Percentiles rank a stretch among this genome's conserved stretches.
These are phyloP conservation scores for Erebia aethiops DNA, from an alignment of 2,888 invertebrate genomes.

Conservation along the genomic window DNA sequence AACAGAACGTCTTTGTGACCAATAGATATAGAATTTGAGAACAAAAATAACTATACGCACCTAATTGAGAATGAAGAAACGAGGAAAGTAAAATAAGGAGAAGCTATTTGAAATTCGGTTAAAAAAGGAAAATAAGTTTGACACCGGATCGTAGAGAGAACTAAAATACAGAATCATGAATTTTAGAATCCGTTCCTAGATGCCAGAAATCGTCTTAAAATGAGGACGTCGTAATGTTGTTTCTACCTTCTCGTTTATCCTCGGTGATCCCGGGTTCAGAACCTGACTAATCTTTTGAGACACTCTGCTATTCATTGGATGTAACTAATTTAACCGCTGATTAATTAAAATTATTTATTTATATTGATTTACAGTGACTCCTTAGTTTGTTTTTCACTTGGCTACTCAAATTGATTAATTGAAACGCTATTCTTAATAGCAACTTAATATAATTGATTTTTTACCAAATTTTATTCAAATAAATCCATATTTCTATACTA, in stretches of 20 bases:
- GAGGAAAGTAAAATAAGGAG: too few species aligned
- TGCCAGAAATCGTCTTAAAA: not conserved
- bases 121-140: not conserved
- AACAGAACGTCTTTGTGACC: too few species aligned
- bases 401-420: not conserved
- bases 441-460: too few species aligned
- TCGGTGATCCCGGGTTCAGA: conserved; percentile 38
- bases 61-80: too few species aligned
- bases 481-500: too few species aligned
- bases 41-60: too few species aligned
- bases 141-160: not conserved
- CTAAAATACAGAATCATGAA: not conserved
- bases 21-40: too few species aligned
- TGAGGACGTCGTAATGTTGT: conserved; percentile 19
- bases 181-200: not conserved
- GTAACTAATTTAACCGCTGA: not conserved
- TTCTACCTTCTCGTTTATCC: conserved; percentile 38
- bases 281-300: conserved; percentile 41
- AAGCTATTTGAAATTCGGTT: too few species aligned
- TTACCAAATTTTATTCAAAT: too few species aligned
- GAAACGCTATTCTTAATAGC: too few species aligned
- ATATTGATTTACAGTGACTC: not conserved
- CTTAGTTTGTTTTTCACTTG: not conserved
- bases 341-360: not conserved
- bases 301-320: conserved; percentile 37